A percentile compares a stretch with the other conserved stretches of the same genome.
phyloP scores from a whole-genome alignment of 2,797 vertebrate species.

The Trachops cirrhosus region DNA sequence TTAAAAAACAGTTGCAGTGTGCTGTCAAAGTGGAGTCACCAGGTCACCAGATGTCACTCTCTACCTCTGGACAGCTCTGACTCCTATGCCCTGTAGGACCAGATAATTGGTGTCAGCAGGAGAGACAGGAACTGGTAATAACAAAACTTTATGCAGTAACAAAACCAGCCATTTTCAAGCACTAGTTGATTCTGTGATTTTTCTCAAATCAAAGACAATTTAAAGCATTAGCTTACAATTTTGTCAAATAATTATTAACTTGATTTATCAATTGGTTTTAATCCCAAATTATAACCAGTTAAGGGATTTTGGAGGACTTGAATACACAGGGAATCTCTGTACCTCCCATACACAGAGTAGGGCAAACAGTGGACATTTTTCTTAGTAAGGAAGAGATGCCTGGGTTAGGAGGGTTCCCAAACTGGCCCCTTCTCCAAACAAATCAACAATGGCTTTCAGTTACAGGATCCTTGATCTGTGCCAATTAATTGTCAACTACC shows the following conservation, averaged over 20 bases:
- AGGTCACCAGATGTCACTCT: background rate
- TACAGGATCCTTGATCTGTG: background rate
- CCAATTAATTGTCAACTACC: background rate
- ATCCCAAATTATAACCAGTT: background rate
- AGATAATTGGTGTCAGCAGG: background rate
- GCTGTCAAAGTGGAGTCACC: background rate
- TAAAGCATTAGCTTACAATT: background rate
- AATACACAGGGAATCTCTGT: background rate
- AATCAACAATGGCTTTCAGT: background rate
- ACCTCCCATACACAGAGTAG: background rate
- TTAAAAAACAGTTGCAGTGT: background rate
- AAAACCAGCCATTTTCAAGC: background rate
- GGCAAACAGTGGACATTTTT: background rate
- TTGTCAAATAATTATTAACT: background rate
- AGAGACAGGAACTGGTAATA: background rate
- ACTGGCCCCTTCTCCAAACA: background rate
- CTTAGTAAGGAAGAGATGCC: background rate
- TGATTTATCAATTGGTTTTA: background rate
- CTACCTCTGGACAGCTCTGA: background rate
- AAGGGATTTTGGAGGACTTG: background rate
- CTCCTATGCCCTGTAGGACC: background rate
- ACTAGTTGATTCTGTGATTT: background rate
- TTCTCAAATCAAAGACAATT: background rate
- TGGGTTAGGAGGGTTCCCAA: background rate
- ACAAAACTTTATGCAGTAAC: background rate